Base-by-base conservation (phyloP, 2,113 vertebrate species). In the Eleginops maclovinus region DNA sequence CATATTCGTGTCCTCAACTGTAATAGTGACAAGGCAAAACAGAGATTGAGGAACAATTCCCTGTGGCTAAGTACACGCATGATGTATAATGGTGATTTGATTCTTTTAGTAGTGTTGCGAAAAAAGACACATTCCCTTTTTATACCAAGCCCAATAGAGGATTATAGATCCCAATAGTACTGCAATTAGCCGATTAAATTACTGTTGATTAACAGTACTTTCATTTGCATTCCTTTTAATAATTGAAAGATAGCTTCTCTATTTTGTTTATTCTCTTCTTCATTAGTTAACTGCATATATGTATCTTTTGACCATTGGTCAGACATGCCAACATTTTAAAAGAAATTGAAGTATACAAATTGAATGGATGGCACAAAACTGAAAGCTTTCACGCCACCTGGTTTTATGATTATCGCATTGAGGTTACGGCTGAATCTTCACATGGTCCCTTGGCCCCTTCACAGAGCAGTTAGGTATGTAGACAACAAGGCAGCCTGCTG, bases 401-500 rank as follows among this genome's bases (percentile, higher is more conserved):
- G 5, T 47, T 72, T 70, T 50, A 2, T 55, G 63, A 12, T 19
- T 3, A 65, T 49, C 16, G 8, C 53, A 59, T 55, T 31, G 1
- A 75, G 4, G 15, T 54, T 40, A 15, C 21, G 7, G 65, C 21
- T 11, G 9, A 43, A 22, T 55, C 43, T 61, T 16, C 24, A 54
- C 14, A 26, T 59, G 26, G 21, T 15, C 10, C 8, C 8, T 36
- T 36, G 31, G 31, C 31, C 31, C 31, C 21, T 28, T 41, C 70
- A n/a, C 16, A 51, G 47, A 70, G 14, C 46, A 64, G 43, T 26
- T 19, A 24, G 40, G 69, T 54, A 14, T 63, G 58, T 56, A 9
- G 60, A 85, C 36, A 13, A 85, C 36, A 13, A 51, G 74, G 44
- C 61, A 40, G 50, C 14, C 64, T 7, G 49, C 19, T 84, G 86